A percentile compares a stretch with the other conserved stretches of the same genome.
Evolutionary conservation across 2,113 vertebrate genomes (phyloP).

Genomic region (Chloebia gouldiae): DNA sequence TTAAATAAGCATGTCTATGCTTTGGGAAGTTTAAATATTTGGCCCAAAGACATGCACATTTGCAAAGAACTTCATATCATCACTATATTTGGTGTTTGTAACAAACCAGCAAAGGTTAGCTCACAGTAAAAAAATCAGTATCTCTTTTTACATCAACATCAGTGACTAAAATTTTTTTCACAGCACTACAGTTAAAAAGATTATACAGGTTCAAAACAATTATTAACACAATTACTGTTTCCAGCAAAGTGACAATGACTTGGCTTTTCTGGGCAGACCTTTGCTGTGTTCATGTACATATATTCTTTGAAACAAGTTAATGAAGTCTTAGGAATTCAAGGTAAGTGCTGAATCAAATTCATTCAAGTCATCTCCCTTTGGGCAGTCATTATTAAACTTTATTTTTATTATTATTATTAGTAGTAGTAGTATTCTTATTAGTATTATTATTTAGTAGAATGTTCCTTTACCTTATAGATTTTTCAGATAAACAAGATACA

Average conservation of each 20-base stretch:
- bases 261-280: background rate
- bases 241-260: background rate
- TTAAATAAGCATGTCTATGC: background rate
- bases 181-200: background rate
- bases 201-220: background rate
- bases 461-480: background rate
- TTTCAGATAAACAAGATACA: background rate
- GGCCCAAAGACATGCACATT: background rate
- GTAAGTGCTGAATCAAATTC: background rate
- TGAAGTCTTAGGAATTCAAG: background rate
- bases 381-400: background rate
- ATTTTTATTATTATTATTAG: background rate
- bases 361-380: background rate
- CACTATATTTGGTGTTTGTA: background rate
- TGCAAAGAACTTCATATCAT: background rate
- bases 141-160: background rate
- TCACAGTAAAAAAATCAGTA: background rate
- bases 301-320: background rate
- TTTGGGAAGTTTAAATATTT: background rate
- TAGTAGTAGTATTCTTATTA: background rate
- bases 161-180: background rate
- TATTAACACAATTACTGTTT: background rate
- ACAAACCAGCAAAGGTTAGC: background rate
- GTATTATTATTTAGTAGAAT: background rate
- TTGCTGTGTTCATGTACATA: background rate